Evolutionary conservation across 2,113 vertebrate species (phyloP).

Genomic region (Tupaia chinensis): DNA sequence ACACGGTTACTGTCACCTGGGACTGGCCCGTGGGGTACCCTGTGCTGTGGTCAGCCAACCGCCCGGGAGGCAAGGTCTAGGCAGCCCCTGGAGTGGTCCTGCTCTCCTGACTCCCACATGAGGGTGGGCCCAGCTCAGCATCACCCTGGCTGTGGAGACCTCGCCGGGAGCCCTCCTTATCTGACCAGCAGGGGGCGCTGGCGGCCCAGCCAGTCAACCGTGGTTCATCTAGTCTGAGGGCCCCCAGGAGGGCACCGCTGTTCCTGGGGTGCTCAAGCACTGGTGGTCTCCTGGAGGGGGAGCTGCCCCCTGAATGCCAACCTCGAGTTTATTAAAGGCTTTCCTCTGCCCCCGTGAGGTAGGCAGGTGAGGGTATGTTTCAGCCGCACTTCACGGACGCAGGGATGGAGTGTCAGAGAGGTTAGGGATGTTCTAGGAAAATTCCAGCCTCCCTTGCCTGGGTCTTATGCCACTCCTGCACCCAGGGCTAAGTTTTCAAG

Average conservation of each 20-base stretch:
- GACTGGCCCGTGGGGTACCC: background rate
- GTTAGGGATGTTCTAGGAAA: background rate
- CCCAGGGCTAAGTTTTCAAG: background rate
- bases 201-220: background rate
- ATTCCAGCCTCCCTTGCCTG: background rate
- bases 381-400: background rate
- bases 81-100: background rate
- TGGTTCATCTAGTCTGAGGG: background rate
- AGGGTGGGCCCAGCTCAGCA: background rate
- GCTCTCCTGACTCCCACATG: background rate
- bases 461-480: background rate
- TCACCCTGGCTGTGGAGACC: background rate
- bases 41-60: background rate
- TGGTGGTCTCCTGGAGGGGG: background rate
- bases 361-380: background rate
- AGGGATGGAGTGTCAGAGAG: background rate
- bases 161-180: background rate
- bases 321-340: background rate
- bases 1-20: background rate
- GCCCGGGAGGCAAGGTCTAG: background rate
- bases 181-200: background rate
- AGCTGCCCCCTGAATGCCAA: background rate
- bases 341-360: background rate
- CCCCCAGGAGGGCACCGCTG: no score
- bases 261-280: background rate